Conservation (phyloP, 1,140 invertebrate species). For the Mylabris phalerata region DNA sequence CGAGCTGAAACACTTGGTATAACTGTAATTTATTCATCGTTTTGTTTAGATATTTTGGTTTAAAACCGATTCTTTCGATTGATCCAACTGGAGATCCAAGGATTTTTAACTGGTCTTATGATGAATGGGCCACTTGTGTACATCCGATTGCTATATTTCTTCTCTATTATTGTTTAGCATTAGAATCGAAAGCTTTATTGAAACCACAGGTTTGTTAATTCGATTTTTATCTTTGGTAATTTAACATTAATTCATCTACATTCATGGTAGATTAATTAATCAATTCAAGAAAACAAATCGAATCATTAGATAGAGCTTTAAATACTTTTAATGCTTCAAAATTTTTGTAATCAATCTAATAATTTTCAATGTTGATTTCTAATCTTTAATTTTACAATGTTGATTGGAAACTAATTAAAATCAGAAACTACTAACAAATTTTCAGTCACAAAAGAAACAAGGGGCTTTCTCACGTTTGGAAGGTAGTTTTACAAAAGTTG, state of each 20-base stretch:
- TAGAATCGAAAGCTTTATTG: conserved; percentile 62
- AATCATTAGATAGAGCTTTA: not conserved
- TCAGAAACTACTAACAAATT: conserved; percentile 27
- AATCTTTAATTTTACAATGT: too few relatives aligned
- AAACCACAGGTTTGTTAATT: conserved; percentile 53
- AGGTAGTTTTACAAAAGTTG: conserved; percentile 48
- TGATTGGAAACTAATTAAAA: conserved; percentile 8
- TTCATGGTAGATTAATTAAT: too few relatives aligned
- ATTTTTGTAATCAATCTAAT: too few relatives aligned
- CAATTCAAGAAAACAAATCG: too few relatives aligned
- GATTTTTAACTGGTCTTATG: conserved; percentile 48
- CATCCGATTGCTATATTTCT: conserved; percentile 68
- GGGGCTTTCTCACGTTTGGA: conserved; percentile 51
- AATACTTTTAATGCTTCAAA: not conserved
- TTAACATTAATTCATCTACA: too few relatives aligned
- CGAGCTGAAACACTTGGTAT: not conserved
- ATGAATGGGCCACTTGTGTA: conserved; percentile 64
- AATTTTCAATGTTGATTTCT: too few relatives aligned
- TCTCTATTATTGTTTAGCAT: conserved; percentile 64
- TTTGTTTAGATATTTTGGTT: conserved; percentile 58
- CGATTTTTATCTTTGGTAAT: not conserved
- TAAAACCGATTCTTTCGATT: conserved; percentile 50
- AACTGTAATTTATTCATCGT: not conserved
- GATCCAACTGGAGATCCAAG: conserved; percentile 54
- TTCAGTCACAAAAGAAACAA: conserved; percentile 47